Base-by-base conservation (phyloP, 2,797 vertebrate genomes). In the Spatula versicolor region DNA sequence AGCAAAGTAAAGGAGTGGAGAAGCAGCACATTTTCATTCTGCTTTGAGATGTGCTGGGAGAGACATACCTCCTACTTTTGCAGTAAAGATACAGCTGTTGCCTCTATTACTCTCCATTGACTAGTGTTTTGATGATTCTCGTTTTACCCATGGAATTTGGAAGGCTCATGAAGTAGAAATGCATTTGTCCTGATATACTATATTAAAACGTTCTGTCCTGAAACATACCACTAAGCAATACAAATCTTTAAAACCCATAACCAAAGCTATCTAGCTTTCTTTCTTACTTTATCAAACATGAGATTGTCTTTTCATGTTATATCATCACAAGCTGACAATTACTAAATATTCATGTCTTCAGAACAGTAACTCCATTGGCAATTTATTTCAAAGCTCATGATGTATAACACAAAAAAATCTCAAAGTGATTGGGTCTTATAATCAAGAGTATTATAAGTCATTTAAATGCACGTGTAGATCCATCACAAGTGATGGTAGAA, bases 391-490 rank as follows among this genome's bases (percentile, higher is more conserved):
- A 90, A 75, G 55, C 30, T 67, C 62, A 35, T 45, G n/a, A 68
- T 35, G 20, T 50, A 64, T 9, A 72, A 72, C n/a, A 81, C 66
- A 10, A 13, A 59, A 35, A 50, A 39, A 30, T 22, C 41, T 21
- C 13, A 1, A 91, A 80, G 26, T 78, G 13, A 41, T 69, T 19
- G 8, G 30, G 56, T 72, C 18, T 45, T n/a, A 37, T 17, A 78
- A 73, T 73, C 2, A 8, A 75, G 28, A 54, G 19, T 35, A 39
- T 55, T 41, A 25, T 74, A 82, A 64, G 28, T 83, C 68, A 86
- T 37, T 91, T 83, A n/a, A 93, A 72, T 75, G 41, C 55, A 75
- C 77, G 43, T 76, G 85, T 45, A 87, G 41, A 90, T 81, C 26
- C 54, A 86, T 75, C 35, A 85, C n/a, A 54, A 81, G 14, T 56